Percentiles rank a stretch among this genome's conserved stretches.
Evolutionary conservation across 2,888 invertebrate genomes (phyloP).

Genomic region (Gari tellinella): DNA sequence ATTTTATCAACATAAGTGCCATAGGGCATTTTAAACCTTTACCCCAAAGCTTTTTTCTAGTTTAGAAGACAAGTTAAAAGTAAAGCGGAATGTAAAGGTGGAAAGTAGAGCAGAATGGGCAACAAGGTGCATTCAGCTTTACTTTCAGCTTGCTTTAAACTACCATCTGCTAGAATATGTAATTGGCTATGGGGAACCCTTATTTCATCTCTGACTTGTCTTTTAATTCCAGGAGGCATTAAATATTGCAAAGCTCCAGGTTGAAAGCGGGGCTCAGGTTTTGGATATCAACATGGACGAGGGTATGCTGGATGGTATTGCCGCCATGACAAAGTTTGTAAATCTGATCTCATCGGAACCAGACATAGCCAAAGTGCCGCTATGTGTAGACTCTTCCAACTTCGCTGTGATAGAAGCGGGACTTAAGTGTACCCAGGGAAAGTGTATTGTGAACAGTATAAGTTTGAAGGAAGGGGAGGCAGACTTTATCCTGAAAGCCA

Average conservation of each 20-base stretch:
- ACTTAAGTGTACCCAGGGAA: constrained; percentile 86
- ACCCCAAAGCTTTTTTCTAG: no score
- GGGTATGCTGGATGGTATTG: constrained; percentile 86
- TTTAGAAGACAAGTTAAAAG: no score
- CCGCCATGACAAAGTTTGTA: constrained; percentile 86
- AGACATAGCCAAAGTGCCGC: constrained; percentile 86
- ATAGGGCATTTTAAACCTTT: no score
- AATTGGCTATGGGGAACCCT: no score
- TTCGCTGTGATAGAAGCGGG: constrained; percentile 87
- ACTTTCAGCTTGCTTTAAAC: no score
- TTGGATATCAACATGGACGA: constrained; percentile 88
- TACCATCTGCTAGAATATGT: no score
- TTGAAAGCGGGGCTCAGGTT: constrained; percentile 87
- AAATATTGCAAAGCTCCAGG: constrained; percentile 86
- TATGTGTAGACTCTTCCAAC: constrained; percentile 87
- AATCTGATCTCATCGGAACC: constrained; percentile 87
- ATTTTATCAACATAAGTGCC: no score
- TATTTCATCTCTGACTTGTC: no score
- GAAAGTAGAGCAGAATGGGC: no score
- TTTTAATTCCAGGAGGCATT: constrained; percentile 86
- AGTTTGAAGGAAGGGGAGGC: constrained; percentile 87
- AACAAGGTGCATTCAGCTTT: no score
- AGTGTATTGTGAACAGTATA: constrained; percentile 87
- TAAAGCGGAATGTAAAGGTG: no score
- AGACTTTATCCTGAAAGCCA: constrained; percentile 86